Evolutionary conservation across 2,888 invertebrate species (phyloP), one percentile per base, ranked within the genome.

Genomic region (Rhopalosiphum nymphaeae): DNA sequence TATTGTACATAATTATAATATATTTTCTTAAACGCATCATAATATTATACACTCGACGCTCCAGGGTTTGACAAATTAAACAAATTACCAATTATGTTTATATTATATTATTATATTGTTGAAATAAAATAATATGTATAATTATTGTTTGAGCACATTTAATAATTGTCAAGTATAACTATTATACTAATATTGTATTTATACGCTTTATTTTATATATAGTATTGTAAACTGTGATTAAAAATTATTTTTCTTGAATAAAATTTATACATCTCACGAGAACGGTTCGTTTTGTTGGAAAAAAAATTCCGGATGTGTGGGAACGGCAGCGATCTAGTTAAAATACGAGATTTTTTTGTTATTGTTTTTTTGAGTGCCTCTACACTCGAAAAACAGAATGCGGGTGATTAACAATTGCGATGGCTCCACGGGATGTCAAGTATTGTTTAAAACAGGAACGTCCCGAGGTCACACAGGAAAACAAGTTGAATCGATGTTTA

Each of bases 401-500:
- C 94, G 94, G 94, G 94, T 53, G 94, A 90, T 86, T 56, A 94
- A 94, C 90, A 94, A 94, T 91, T 61, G 91, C 86, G 61, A 91
- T 93, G 90, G 61, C 94, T 86, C 94, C 94, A 67, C 94, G 94
- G 94, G 94, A 94, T 53, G 94, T 94, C 85, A 94, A 94, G 94
- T 91, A 86, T 94, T 86, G 94, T 93, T 93, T 85, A n/a, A 67
- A 91, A 49, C 90, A 53, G 90, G 90, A 94, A 91, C 94, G 86
- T 91, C 90, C 85, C 90, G 90, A 94, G 91, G 94, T 94, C 94
- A 53, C 89, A 78, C 89, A n/a, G 61, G 53, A 91, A 67, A 91
- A 94, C 85, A 87, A 78, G 89, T 84, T 89, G 78, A 93, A 89
- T 93, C 89, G 78, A 53, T 53, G 87, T 88, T 88, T 87, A 87